These are phyloP conservation scores for Gymnothorax javanicus DNA, from an alignment of 2,797 vertebrate species.

Conservation along the genomic window DNA sequence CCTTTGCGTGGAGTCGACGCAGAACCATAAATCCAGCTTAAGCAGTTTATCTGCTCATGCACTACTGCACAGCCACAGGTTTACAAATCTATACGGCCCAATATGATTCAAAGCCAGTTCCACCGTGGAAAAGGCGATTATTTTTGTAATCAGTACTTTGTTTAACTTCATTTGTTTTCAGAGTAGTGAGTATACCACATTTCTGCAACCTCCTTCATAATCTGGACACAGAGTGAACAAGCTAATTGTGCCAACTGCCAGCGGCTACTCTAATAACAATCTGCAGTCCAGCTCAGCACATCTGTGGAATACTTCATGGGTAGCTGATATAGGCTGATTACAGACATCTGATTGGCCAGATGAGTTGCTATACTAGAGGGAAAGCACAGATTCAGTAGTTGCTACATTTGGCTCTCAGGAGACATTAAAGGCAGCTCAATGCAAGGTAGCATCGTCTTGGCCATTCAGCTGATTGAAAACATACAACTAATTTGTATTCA, in stretches of 20 bases:
- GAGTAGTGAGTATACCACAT: not conserved
- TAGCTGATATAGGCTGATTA: not conserved
- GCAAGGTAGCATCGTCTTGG: not conserved
- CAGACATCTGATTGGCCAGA: constrained; percentile 4
- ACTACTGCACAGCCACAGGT: not conserved
- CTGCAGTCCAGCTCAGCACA: not conserved
- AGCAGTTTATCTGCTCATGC: not conserved
- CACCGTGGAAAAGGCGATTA: not conserved
- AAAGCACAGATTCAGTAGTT: not conserved
- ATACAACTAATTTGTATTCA: not conserved
- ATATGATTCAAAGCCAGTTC: not conserved
- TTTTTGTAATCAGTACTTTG: not conserved
- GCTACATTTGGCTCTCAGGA: not conserved
- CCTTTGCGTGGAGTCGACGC: too few relatives aligned
- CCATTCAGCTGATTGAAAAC: not conserved
- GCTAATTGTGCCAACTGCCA: not conserved
- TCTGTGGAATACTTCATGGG: not conserved
- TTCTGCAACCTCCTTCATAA: constrained; percentile 1
- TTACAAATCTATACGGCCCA: not conserved
- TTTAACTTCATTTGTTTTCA: not conserved
- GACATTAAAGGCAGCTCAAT: not conserved
- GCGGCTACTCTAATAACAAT: not conserved
- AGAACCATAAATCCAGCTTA: too few relatives aligned
- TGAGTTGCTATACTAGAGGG: not conserved
- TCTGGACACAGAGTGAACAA: not conserved